Evolutionary conservation across 2,888 invertebrate species (phyloP), one percentile per base, ranked within the genome.

Genomic region (Sinohyriopsis cumingii): DNA sequence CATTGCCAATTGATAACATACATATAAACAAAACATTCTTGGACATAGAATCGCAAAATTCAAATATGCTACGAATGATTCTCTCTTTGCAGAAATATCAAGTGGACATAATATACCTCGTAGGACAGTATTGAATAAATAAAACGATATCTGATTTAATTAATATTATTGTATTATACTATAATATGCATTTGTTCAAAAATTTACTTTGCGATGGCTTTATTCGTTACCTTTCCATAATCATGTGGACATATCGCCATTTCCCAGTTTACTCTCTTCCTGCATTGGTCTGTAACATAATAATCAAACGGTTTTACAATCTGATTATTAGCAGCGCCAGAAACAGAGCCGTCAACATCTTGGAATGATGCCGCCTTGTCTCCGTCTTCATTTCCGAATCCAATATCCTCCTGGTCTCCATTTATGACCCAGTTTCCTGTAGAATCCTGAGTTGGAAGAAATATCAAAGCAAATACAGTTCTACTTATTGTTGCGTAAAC

Each of bases 241-340:
- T 63, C 67, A 55, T 81, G 62, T n/a, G 80, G 76, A 71, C 81
- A 82, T 1, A 77, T 65, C 0, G 78, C 77, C 77, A 82, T 73
- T 12, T 75, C 71, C 81, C 81, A 82, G 68, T 75, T 74, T 5
- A 61, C 19, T 55, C 78, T 66, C 15, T 64, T 66, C 25, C 60
- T 63, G 69, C 81, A 82, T 3, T 63, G 20, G 4, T 68, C 54
- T 22, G 77, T 80, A 20, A 65, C 68, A 54, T 72, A 76, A 33
- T 75, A 72, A 3, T 65, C 63, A 55, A 67, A 68, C 0, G 80
- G 79, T 61, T 79, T 80, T 20, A 80, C 78, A 1, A 80, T 65
- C 15, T 70, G 68, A 1, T 25, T 25, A 28, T 28, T 25, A 20
- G 56, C 18, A 25, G n/a, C 12, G 18, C 65, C 67, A 12, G 81